Base-by-base conservation (phyloP, 2,797 vertebrate species). In the Gouania willdenowi region DNA sequence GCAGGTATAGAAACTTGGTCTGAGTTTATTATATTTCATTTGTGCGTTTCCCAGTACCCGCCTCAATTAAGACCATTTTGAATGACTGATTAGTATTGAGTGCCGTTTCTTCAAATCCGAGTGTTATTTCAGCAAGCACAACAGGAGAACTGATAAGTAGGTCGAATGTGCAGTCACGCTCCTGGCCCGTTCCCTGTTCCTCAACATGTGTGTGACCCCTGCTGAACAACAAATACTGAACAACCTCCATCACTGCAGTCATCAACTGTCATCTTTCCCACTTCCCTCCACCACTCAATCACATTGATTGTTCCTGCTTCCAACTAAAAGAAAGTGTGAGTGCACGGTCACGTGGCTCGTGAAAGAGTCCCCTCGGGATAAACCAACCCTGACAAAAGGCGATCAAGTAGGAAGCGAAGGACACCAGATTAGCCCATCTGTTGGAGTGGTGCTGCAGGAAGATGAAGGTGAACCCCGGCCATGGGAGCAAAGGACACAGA, bases 61-160 rank as follows among this genome's bases (percentile, higher is more conserved):
- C 13, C 23, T 29, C 32, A 41, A 36, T 26, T 52, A 19, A 25
- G 33, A 51, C 37, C 17, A 21, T 42, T 37, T 24, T 29, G n/a
- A n/a, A 18, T 27, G 32, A 20, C 28, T 17, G 48, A 66, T 51
- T 35, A 65, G 42, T 68, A 77, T 43, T 22, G 54, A 72, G 35
- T 29, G 39, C 26, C 44, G 34, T 66, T 49, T 68, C 54, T 71
- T 44, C 51, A 46, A 65, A 63, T 59, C 19, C 0, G 13, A 41
- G 31, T 11, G 12, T 43, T 46, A 51, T 26, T 52, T 58, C 56
- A 28, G 33, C 8, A 32, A 56, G 25, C 39, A 42, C 51, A 58
- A 57, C 26, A 28, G 58, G 48, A 51, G 58, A 38, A 43, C 34
- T 31, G n/a, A 33, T 29, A 82, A 77, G 37, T 75, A 45, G 79